These are phyloP conservation scores for Phataginus tricuspis DNA, from an alignment of 2,797 vertebrate species.

Conservation along the genomic window DNA sequence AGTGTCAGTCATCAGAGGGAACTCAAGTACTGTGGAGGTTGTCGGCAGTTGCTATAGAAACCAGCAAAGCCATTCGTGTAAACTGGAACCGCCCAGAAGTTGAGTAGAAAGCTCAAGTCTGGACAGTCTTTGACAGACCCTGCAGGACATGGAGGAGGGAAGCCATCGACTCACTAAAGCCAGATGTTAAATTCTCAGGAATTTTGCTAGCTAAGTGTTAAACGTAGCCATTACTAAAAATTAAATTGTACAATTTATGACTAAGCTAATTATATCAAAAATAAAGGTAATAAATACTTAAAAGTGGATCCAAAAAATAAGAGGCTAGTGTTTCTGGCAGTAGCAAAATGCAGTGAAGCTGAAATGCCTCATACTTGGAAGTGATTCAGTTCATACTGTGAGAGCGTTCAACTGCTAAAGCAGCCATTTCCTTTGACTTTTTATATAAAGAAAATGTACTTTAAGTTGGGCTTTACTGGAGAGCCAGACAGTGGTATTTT, in stretches of 20 bases:
- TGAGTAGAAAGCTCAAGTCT: neutral
- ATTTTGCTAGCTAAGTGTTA: constrained; percentile 42
- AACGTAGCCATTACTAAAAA: neutral
- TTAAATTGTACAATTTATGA: neutral
- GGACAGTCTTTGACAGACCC: neutral
- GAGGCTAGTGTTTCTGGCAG: neutral
- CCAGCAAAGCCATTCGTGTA: neutral
- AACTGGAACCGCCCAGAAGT: neutral
- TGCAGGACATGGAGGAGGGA: neutral
- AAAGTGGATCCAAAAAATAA: neutral
- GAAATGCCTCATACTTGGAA: neutral
- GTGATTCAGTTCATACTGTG: neutral
- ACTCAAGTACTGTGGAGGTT: neutral
- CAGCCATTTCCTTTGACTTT: neutral
- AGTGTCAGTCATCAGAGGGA: neutral
- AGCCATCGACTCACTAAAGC: neutral
- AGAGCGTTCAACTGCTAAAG: neutral
- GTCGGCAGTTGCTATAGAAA: neutral
- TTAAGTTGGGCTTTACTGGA: neutral
- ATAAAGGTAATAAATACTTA: neutral
- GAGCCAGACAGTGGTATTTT: neutral
- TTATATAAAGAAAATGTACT: neutral
- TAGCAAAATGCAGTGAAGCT: neutral
- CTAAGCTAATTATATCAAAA: neutral
- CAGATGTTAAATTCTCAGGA: neutral